Evolutionary conservation across 2,888 invertebrate genomes (phyloP).

Genomic region (Cremastinae sp.): DNA sequence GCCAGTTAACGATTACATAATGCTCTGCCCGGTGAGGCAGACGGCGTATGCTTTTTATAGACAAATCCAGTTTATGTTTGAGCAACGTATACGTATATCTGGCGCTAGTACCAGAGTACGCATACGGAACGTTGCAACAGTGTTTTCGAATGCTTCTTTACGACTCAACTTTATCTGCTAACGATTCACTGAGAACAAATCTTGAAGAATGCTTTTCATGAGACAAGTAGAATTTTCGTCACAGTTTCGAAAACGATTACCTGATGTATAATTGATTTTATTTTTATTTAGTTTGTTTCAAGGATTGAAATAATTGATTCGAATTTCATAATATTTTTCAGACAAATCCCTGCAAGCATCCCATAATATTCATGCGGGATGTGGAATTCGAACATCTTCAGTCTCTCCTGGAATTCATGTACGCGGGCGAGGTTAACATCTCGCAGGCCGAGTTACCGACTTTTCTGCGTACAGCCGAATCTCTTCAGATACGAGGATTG

Average conservation of each 20-base stretch:
- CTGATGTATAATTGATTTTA: too few relatives aligned
- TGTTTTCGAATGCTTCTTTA: constrained; percentile 35
- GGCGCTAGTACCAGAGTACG: constrained; percentile 26
- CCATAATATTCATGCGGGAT: constrained; percentile 92
- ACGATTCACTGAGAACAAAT: constrained; percentile 17
- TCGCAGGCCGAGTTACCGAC: constrained; percentile 89
- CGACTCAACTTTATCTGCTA: constrained; percentile 3
- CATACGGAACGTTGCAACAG: constrained; percentile 28
- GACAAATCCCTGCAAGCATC: constrained; percentile 92
- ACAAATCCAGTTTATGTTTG: constrained; percentile 67
- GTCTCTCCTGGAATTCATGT: constrained; percentile 91
- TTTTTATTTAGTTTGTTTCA: too few relatives aligned
- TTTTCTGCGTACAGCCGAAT: constrained; percentile 89
- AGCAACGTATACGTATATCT: constrained; percentile 54
- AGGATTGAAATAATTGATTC: too few relatives aligned
- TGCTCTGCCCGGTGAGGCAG: constrained; percentile 65
- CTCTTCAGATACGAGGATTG: constrained; percentile 89
- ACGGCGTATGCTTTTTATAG: constrained; percentile 66
- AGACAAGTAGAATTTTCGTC: constrained; percentile 27
- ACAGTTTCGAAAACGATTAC: too few relatives aligned
- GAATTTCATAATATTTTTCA: constrained; percentile 79
- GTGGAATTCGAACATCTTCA: constrained; percentile 89
- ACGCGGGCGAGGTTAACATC: constrained; percentile 91
- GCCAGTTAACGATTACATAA: constrained; percentile 73
- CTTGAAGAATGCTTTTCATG: constrained; percentile 17